Percentiles rank a stretch among this genome's conserved stretches.
Conservation (phyloP, 2,888 invertebrate species). For the Rhimphoctona megacephalus region DNA sequence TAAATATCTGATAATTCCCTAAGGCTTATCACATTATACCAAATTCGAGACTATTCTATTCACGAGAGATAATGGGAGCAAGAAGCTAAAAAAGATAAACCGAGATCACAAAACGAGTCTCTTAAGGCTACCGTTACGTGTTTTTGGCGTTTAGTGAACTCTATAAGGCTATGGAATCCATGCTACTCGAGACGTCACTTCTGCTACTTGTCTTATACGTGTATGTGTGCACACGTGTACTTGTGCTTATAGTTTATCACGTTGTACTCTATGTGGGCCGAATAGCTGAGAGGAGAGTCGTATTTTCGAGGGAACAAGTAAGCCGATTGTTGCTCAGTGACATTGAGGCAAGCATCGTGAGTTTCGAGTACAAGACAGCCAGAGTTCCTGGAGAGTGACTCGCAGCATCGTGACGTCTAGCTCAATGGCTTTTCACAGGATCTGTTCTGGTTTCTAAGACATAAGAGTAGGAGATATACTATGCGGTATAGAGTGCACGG, state of each 20-base stretch:
- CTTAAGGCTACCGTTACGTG: slow-evolving; percentile 6
- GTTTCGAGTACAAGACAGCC: slow-evolving; percentile 37
- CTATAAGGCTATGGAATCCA: background rate
- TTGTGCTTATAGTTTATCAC: background rate
- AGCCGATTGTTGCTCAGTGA: slow-evolving; percentile 62
- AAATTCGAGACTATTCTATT: background rate
- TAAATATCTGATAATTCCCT: background rate
- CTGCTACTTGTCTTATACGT: background rate
- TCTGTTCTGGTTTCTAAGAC: slow-evolving; percentile 10
- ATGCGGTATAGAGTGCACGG: slow-evolving; percentile 20
- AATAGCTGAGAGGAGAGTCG: background rate
- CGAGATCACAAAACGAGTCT: background rate
- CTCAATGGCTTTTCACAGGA: slow-evolving; percentile 14
- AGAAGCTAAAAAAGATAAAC: background rate
- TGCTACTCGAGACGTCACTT: slow-evolving; percentile 22
- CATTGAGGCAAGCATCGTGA: slow-evolving; percentile 61
- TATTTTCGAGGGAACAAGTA: slow-evolving; percentile 44
- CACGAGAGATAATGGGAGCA: background rate
- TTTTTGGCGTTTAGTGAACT: slow-evolving; percentile 12
- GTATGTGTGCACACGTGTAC: background rate
- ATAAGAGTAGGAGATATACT: slow-evolving; percentile 10
- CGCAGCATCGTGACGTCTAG: slow-evolving; percentile 8
- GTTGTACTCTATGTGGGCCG: background rate
- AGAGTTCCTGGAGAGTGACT: slow-evolving; percentile 37
- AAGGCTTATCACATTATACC: background rate